Evolutionary conservation across 1,140 invertebrate genomes (phyloP), one percentile per base, ranked within the genome.

Genomic region (Nebria ingens): DNA sequence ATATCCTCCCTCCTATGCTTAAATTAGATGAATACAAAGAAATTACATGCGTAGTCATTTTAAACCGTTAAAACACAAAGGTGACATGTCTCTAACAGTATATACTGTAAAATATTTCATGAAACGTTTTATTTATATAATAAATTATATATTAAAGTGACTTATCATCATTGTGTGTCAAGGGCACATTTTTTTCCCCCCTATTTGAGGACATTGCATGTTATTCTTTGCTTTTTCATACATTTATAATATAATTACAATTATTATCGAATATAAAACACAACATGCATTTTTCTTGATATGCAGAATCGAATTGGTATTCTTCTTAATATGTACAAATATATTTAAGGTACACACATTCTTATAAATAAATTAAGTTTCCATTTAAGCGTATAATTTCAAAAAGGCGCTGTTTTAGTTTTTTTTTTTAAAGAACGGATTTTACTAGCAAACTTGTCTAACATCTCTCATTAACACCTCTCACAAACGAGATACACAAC

Each of bases 221-320:
- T 13, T 29, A 6, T 6, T 29, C 4, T 29, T 4, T 13, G 25
- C 13, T 29, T 13, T 29, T 29, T 6, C 25, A 6, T 6, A 6
- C 4, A 6, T 29, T 29, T 29, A 29, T 29, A 29, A 6, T 6
- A 29, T 13, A 6, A 29, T 29, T 6, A 29, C 4, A 4, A 29
- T 45, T 45, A 11, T 45, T 12, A 45, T 45, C 9, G 17, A 45
- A 45, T 45, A 45, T 45, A 45, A 45, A 45, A 45, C 40, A 34
- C 25, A n/a, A n/a, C n/a, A 45, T 45, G 40, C 40, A 45, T 45
- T n/a, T 34, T n/a, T n/a, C n/a, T n/a, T 45, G 40, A 45, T 45
- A 45, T 45, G 40, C 40, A 45, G 15, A 45, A n/a, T n/a, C n/a
- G n/a, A n/a, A 45, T 45, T 45, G 40, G 40, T 45, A 45, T 11